Conservation (phyloP, 2,113 vertebrate species). For the Lathamus discolor region DNA sequence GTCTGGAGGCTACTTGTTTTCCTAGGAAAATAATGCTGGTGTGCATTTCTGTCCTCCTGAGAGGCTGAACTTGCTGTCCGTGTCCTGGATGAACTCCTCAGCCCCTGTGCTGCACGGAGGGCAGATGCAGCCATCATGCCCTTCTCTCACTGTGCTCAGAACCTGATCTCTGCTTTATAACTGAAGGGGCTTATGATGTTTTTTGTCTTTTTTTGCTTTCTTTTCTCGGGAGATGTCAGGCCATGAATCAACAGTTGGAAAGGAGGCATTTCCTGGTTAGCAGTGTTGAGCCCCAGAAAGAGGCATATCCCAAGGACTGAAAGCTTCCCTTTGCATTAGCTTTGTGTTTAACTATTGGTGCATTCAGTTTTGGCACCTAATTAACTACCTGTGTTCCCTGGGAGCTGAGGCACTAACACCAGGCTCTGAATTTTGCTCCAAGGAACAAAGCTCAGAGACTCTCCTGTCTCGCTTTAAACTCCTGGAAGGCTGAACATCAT, state of each 20-base stretch:
- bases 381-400: neutral
- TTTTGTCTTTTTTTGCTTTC: neutral
- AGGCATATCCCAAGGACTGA: neutral
- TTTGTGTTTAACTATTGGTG: neutral
- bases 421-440: neutral
- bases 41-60: neutral
- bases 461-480: neutral
- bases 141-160: neutral
- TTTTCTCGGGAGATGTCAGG: neutral
- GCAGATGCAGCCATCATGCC: rapidly evolving
- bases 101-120: neutral
- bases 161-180: neutral
- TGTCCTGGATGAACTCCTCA: neutral
- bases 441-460: neutral
- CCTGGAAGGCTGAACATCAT: neutral
- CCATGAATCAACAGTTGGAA: constrained; percentile 26
- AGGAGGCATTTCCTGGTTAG: constrained; percentile 44
- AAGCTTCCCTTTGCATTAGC: neutral
- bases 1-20: neutral
- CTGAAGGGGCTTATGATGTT: neutral
- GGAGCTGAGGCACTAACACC: neutral
- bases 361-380: neutral
- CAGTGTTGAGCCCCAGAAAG: neutral
- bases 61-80: neutral
- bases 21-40: neutral